Base-by-base conservation (phyloP, 2,888 invertebrate species). In the Liodrosophila aerea region DNA sequence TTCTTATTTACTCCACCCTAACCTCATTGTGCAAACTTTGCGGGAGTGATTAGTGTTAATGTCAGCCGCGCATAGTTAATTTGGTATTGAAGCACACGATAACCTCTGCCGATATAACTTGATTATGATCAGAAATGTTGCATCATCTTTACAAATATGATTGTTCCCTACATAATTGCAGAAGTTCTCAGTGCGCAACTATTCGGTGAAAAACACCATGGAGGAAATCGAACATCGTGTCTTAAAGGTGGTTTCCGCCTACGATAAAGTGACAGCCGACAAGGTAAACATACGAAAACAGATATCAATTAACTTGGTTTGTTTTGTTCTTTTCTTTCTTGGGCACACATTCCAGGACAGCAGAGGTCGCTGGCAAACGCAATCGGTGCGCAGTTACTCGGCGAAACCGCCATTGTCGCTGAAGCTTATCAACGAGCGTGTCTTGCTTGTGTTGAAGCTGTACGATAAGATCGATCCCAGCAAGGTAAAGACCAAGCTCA, bases 391-490 rank as follows among this genome's bases (percentile, higher is more conserved):
- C 91, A 92, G 92, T 91, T 96, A 94, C 93, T 94, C 95, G 90
- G 91, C 91, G 75, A 94, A 94, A 87, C 92, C 94, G 74, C 96
- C 96, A 73, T 92, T 97, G 87, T 92, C 95, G 71, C 92, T 97
- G 90, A 94, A 95, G 87, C 92, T 95, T 87, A 95, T 98, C 90
- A 91, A 93, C 89, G 95, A 96, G 90, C 93, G 99, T 90, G 97
- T 99, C 76, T 91, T 98, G 87, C 94, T 99, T 91, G 97, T 98
- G 74, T 94, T 99, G 87, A 96, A 96, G 92, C 94, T 99, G 82
- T 99, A 97, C 92, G 99, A 99, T 93, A 99, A 99, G 94, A 92
- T 99, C 91, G 93, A 95, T 88, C 94, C 96, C 78, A 92, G 93
- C 86, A 97, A 98, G 97, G 98, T 98, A 95, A 91, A 87, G 43